Evolutionary conservation across 2,888 invertebrate genomes (phyloP).

Genomic region (Scaptomyza caliginosa): DNA sequence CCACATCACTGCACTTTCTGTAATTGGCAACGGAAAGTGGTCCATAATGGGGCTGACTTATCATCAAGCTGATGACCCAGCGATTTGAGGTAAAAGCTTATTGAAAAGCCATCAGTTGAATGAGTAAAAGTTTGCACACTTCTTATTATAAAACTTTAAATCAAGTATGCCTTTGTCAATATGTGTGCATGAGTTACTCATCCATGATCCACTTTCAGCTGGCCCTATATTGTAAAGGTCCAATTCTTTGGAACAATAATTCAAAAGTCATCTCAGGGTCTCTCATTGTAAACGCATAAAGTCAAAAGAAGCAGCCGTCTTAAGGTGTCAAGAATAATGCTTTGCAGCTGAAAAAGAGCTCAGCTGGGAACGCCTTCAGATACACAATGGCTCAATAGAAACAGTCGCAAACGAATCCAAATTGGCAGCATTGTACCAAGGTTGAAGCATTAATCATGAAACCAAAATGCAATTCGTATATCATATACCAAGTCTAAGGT

Average conservation of each 20-base stretch:
- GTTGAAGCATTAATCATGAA: conserved; percentile 62
- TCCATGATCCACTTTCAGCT: conserved; percentile 48
- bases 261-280: conserved; percentile 60
- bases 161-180: no score
- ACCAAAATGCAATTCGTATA: conserved; percentile 11
- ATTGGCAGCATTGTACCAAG: conserved; percentile 46
- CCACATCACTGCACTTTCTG: conserved; percentile 42
- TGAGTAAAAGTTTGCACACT: conserved; percentile 63
- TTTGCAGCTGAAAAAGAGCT: conserved; percentile 60
- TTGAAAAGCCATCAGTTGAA: conserved; percentile 67
- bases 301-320: conserved; percentile 33
- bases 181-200: conserved; percentile 1
- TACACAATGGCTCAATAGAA: conserved; percentile 72
- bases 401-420: conserved; percentile 46
- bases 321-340: conserved; percentile 67
- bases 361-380: conserved; percentile 62
- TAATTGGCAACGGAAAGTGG: conserved; percentile 58
- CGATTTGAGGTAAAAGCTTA: conserved; percentile 61
- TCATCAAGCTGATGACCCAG: conserved; percentile 42
- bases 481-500: conserved; percentile 37
- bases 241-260: conserved; percentile 45
- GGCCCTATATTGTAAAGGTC: conserved; percentile 24
- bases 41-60: conserved; percentile 51
- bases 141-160: conserved; percentile 40
- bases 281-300: conserved; percentile 71